A percentile compares a stretch with the other conserved stretches of the same genome.
Conservation (phyloP, 2,113 vertebrate genomes). For the Rattus rattus region DNA sequence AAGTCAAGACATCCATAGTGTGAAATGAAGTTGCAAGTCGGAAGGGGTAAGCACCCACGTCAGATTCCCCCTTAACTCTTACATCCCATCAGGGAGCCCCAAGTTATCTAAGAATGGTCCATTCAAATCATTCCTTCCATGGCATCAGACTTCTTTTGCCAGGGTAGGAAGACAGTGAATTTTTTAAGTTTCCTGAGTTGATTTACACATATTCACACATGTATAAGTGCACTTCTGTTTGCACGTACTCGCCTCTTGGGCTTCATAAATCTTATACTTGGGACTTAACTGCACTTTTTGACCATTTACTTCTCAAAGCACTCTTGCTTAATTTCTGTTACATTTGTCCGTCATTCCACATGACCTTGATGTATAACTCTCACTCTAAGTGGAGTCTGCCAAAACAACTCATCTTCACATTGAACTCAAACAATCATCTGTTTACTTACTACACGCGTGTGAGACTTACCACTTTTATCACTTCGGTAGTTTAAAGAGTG, state of each 20-base stretch:
- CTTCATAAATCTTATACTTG: neutral
- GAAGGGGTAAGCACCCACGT: neutral
- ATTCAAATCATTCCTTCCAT: neutral
- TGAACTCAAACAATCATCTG: neutral
- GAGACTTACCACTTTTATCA: neutral
- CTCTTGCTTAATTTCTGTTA: neutral
- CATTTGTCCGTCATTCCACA: neutral
- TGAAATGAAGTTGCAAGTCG: neutral
- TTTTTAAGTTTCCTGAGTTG: neutral
- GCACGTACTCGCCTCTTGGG: neutral
- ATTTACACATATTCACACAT: neutral
- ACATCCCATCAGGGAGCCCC: neutral
- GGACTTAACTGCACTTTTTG: neutral
- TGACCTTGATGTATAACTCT: neutral
- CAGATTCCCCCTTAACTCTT: too few relatives aligned
- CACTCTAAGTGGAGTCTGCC: neutral
- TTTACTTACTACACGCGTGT: conserved; percentile 20
- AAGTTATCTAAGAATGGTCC: neutral
- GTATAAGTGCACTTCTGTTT: neutral
- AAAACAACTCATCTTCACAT: neutral
- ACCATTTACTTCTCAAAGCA: neutral
- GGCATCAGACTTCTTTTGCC: neutral
- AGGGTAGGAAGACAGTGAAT: neutral
- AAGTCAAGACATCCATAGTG: neutral
- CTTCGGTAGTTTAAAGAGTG: conserved; percentile 25